Base-by-base conservation (phyloP, 2,888 invertebrate genomes). In the Chymomyza amoena region DNA sequence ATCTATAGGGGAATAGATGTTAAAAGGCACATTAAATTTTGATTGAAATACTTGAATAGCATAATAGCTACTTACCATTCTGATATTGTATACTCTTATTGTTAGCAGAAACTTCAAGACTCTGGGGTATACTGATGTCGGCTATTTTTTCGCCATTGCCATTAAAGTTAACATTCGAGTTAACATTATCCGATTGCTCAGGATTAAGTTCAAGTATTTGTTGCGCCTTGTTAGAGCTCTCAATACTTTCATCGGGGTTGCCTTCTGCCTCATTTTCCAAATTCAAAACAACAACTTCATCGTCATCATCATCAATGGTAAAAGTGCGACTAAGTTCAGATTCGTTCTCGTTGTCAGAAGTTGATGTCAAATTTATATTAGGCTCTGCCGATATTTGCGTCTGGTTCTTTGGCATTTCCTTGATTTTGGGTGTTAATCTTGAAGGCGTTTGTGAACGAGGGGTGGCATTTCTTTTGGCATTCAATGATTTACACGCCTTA, bases 261-360 rank as follows among this genome's bases (percentile, higher is more conserved):
- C 6, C 15, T 20, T 50, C 28, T 25, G 59, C 18, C n/a, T 18
- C n/a, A 28, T 32, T 20, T 66, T 57, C 63, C 52, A 72, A 72
- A 18, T 73, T 69, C 9, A 69, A 74, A 51, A 51, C 2, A 52
- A 15, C 54, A 18, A 25, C 60, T 0, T 39, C 50, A 25, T 32
- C 32, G 9, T 32, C 32, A 16, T 45, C 73, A 64, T 78, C 80
- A 56, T 80, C 79, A 2, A 89, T 63, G 4, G 75, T 80, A 60
- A 85, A 89, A 0, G 90, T 90, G 18, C 75, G 80, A 70, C 84
- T 90, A 1, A 88, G 68, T 45, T 85, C 81, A 28, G 71, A 62
- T 0, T 59, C 45, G 13, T 70, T 67, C 6, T 36, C 60, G 5
- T 6, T 4, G 67, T 70, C 74, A 9, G 70, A 69, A 6, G 77